These are phyloP conservation scores for Dendrolimus kikuchii DNA, from an alignment of 1,140 invertebrate species.

Conservation along the genomic window DNA sequence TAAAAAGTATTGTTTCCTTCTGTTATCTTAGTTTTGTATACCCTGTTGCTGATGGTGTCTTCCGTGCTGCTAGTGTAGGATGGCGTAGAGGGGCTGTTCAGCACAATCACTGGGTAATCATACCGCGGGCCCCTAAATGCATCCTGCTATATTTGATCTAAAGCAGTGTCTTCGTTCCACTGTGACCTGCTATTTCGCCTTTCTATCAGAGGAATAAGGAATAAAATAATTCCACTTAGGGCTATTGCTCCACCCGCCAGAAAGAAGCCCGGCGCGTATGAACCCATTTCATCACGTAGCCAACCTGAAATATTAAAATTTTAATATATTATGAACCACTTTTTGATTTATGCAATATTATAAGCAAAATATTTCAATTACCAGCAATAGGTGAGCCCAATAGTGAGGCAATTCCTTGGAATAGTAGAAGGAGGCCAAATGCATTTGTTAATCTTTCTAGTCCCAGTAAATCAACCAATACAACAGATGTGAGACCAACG, in stretches of 20 bases:
- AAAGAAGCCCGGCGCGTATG: constrained; percentile 89
- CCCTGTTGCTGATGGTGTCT: constrained; percentile 58
- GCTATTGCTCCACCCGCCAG: constrained; percentile 87
- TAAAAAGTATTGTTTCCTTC: constrained; percentile 31
- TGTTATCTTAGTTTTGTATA: constrained; percentile 52
- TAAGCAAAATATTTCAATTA: constrained; percentile 49
- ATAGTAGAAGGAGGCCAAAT: constrained; percentile 91
- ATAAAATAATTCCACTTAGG: constrained; percentile 91
- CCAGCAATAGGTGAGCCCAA: constrained; percentile 92
- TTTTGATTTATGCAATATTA: neutral
- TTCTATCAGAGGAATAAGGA: constrained; percentile 87
- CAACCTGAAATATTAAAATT: constrained; percentile 75
- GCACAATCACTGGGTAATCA: constrained; percentile 49
- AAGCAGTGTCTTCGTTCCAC: constrained; percentile 34
- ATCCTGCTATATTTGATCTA: constrained; percentile 61
- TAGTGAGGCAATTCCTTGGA: constrained; percentile 93
- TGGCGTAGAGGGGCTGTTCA: constrained; percentile 57
- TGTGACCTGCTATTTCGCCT: constrained; percentile 42
- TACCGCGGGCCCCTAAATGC: constrained; percentile 25
- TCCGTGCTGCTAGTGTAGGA: constrained; percentile 37
- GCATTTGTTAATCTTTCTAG: constrained; percentile 92
- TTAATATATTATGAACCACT: neutral
- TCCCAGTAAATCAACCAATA: constrained; percentile 89
- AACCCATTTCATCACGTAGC: constrained; percentile 82
- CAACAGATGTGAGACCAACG: constrained; percentile 93